phyloP scores from a whole-genome alignment of 1,140 invertebrate species.

The Papilio aristodemus region DNA sequence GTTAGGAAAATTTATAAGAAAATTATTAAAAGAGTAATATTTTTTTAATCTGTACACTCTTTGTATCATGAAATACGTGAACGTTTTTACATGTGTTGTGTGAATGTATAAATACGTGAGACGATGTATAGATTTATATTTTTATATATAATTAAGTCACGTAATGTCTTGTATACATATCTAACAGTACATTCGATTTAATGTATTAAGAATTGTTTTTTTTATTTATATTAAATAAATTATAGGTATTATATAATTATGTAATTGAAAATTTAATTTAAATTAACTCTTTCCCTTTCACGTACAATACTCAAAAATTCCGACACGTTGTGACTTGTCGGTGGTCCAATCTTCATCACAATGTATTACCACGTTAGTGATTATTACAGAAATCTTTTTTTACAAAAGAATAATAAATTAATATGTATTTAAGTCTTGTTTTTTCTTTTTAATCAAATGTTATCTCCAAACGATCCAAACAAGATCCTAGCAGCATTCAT shows the following conservation, averaged over 20 bases:
- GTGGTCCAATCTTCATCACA: conserved; percentile 70
- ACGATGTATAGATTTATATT: conserved; percentile 59
- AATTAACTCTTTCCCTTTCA: conserved; percentile 29
- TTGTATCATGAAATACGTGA: conserved; percentile 65
- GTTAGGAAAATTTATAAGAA: conserved; percentile 37
- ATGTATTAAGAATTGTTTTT: conserved; percentile 33
- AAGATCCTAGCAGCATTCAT: no score
- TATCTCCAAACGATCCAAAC: background rate
- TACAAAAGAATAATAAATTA: conserved; percentile 62
- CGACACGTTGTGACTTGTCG: conserved; percentile 38
- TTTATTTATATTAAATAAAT: conserved; percentile 37
- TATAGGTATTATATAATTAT: conserved; percentile 32
- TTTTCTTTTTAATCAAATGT: background rate
- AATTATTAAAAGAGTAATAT: conserved; percentile 38
- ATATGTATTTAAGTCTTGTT: conserved; percentile 48
- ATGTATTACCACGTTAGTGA: conserved; percentile 71
- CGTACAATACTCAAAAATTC: conserved; percentile 57
- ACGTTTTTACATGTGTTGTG: conserved; percentile 59
- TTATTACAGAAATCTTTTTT: conserved; percentile 69
- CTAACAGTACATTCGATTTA: conserved; percentile 35
- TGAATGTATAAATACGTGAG: conserved; percentile 50
- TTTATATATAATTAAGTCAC: conserved; percentile 35
- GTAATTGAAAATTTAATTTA: conserved; percentile 34
- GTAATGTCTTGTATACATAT: conserved; percentile 40
- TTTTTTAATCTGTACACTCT: conserved; percentile 40